Base-by-base conservation (phyloP, 30 jellyfish, hydroid and myxozoan species). In the Euphysa ruthae region DNA sequence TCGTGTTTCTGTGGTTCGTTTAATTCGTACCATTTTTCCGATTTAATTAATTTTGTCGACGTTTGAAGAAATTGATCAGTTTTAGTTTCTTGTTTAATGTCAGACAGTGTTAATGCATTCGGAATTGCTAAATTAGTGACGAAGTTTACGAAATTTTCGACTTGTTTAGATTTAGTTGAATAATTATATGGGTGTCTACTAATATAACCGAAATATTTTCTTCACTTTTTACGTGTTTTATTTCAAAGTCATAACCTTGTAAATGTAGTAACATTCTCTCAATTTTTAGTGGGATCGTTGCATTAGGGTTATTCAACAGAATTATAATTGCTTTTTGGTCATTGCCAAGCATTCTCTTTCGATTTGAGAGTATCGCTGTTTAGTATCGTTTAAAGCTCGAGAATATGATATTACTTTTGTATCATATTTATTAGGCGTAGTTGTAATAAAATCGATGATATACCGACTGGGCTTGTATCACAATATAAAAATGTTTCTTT, bases 401-500 rank as follows among this genome's bases (percentile, higher is more conserved):
- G 81, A 51, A 58, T 79, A 79, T 6, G 72, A 66, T 32, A 79
- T 71, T 31, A 70, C 69, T 22, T 58, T 58, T 26, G n/a, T 43
- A n/a, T 43, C 66, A 8, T 50, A 74, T 58, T 58, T 33, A 26
- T 58, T 69, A 34, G 70, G 69, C 33, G 56, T 24, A 32, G 12
- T 46, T 79, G 93, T 22, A 73, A 16, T 10, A 77, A 38, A 66
- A n/a, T n/a, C n/a, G n/a, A n/a, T n/a, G n/a, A n/a, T 7, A 77
- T 26, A 3, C 92, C 85, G 18, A 77, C 71, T 22, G 83, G 77
- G 50, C 85, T 66, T 31, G 85, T 84, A 57, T 77, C 92, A 13
- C 18, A 70, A 3, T 42, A 28, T 23, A 66, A 29, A 14, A 32
- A 20, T 16, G 91, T 64, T 20, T 76, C 91, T 54, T 76, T 34